These are phyloP conservation scores for Pammene aurita DNA, from an alignment of 2,888 invertebrate species.

Conservation along the genomic window DNA sequence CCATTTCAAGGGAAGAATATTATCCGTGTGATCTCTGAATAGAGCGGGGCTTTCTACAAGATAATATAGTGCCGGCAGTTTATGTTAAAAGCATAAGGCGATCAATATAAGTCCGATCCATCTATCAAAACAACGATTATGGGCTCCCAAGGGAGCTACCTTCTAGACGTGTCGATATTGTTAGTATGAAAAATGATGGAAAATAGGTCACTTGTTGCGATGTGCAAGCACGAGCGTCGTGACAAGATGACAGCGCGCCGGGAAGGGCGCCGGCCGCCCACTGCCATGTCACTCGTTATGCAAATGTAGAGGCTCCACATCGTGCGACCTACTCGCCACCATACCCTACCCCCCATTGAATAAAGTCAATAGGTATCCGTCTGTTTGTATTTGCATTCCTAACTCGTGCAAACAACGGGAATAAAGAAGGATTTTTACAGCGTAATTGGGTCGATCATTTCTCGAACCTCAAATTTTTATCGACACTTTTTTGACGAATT, in stretches of 20 bases:
- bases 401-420: conserved; percentile 21
- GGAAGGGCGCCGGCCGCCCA: conserved; percentile 46
- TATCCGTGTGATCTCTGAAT: conserved; percentile 26
- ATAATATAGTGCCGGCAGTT: conserved; percentile 19
- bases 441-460: background rate
- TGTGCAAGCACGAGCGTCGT: conserved; percentile 42
- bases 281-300: conserved; percentile 63
- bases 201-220: conserved; percentile 63
- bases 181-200: conserved; percentile 51
- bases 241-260: conserved; percentile 18
- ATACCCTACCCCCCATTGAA: conserved; percentile 30
- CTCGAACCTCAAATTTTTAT: background rate
- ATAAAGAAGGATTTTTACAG: conserved; percentile 6
- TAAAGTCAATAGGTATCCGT: conserved; percentile 28
- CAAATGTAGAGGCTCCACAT: conserved; percentile 56
- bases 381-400: conserved; percentile 31
- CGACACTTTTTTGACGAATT: background rate
- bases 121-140: conserved; percentile 34
- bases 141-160: conserved; percentile 21
- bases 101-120: conserved; percentile 38
- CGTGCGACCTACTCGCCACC: conserved; percentile 26
- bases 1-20: conserved; percentile 27
- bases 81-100: conserved; percentile 35
- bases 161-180: conserved; percentile 38
- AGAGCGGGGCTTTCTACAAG: conserved; percentile 14